phyloP scores from a whole-genome alignment of 2,113 vertebrate species.

The Paratilapia polleni region DNA sequence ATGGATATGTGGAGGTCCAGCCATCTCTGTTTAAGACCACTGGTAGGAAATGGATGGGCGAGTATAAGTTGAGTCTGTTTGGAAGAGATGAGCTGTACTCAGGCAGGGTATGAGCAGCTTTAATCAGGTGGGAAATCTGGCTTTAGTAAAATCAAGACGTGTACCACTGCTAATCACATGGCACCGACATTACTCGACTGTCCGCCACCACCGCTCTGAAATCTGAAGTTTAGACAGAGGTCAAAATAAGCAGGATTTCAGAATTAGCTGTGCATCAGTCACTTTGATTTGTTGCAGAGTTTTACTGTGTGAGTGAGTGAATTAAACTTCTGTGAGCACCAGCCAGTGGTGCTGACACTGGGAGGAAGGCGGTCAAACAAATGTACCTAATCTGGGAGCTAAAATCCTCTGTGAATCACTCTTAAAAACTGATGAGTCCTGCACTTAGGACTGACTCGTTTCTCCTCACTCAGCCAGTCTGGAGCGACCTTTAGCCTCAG shows the following conservation, averaged over 20 bases:
- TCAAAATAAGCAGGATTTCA: neutral
- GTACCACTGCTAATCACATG: too few relatives aligned
- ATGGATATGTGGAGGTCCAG: too few relatives aligned
- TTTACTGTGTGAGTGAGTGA: too few relatives aligned
- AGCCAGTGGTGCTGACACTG: too few relatives aligned
- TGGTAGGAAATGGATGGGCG: too few relatives aligned
- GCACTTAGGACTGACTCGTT: fast-evolving
- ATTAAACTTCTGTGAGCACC: too few relatives aligned
- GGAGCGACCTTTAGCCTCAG: neutral
- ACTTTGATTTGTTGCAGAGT: too few relatives aligned
- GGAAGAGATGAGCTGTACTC: neutral
- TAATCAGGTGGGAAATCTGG: neutral
- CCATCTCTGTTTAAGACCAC: too few relatives aligned
- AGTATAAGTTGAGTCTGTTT: neutral
- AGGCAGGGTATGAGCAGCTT: neutral
- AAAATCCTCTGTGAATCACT: fast-evolving
- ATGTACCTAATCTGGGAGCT: neutral
- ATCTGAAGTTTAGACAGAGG: neutral
- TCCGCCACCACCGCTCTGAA: too few relatives aligned
- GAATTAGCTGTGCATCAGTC: too few relatives aligned
- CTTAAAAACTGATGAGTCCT: neutral
- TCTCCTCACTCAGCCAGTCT: neutral
- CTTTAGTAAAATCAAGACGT: too few relatives aligned
- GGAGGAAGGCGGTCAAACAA: neutral
- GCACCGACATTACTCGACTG: too few relatives aligned